These are phyloP conservation scores for Daktulosphaira vitifoliae DNA, from an alignment of 1,140 invertebrate species.

Conservation along the genomic window DNA sequence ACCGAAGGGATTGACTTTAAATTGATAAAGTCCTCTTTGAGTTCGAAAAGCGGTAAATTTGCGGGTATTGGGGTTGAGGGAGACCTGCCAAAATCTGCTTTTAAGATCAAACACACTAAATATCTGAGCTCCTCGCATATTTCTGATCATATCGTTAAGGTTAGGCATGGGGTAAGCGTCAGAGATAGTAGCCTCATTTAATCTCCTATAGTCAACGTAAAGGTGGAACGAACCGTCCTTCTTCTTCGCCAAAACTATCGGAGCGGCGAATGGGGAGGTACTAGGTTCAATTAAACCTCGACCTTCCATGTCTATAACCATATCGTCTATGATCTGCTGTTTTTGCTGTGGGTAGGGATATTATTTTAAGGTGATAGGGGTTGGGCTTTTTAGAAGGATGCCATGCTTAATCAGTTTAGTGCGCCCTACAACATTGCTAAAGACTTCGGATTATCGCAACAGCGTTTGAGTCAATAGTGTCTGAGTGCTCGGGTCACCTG, in stretches of 20 bases:
- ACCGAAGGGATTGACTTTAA: constrained; percentile 45
- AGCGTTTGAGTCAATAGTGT: neutral
- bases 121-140: neutral
- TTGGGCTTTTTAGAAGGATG: neutral
- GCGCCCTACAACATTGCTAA: neutral
- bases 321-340: neutral
- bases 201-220: neutral
- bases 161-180: neutral
- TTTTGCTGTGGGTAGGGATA: neutral
- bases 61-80: constrained; percentile 39
- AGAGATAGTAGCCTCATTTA: neutral
- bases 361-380: neutral
- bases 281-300: neutral
- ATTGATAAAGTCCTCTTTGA: constrained; percentile 44
- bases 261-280: neutral
- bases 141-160: neutral
- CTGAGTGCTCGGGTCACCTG: neutral
- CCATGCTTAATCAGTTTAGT: neutral
- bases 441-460: neutral
- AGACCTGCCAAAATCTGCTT: neutral
- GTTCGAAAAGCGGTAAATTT: constrained; percentile 46
- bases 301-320: neutral
- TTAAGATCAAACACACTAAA: neutral
- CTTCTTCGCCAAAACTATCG: neutral
- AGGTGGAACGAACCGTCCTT: neutral